Evolutionary conservation across 2,888 invertebrate species (phyloP), one percentile per base, ranked within the genome.

Genomic region (Lapara coniferarum): DNA sequence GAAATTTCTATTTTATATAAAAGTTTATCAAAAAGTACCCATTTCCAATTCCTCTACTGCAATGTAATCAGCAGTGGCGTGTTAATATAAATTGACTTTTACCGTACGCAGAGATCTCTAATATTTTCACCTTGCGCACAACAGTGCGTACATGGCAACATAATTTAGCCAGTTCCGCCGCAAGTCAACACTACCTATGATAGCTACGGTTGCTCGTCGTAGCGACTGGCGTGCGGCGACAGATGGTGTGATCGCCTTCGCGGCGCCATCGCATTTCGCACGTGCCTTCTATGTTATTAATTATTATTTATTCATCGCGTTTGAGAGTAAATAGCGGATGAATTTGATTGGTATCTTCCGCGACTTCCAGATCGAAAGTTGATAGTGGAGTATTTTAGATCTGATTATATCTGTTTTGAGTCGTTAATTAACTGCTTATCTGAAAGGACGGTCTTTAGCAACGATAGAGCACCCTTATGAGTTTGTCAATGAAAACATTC

Each of bases 221-320:
- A 81, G 76, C 76, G 73, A 77, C 73, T 75, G 79, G 82, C 80
- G 69, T 77, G 73, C 73, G 75, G 79, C 86, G 87, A 89, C 90
- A 91, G 89, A 90, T 91, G 90, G 89, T 79, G 73, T 71, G 79
- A 71, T 84, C 89, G 88, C 89, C 90, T 86, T 89, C 90, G 81
- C 84, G 87, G 87, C 89, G 89, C 89, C 87, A 81, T 16, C 66
- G 59, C 25, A 25, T 25, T 25, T 25, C 25, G 25, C 59, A 53
- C 68, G 68, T 59, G 58, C 63, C 59, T 58, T 30, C 49, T 16
- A 30, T 58, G 37, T 68, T 57, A 12, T 58, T 59, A 16, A 49
- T 6, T 16, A 30, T 58, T 59, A 16, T 63, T 6, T 16, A 30
- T 13, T 37, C n/a, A 59, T 53, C n/a, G 2, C 63, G 44, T 10